Conservation (phyloP, 2,797 vertebrate genomes). For the Rhabdophis nuchalis region DNA sequence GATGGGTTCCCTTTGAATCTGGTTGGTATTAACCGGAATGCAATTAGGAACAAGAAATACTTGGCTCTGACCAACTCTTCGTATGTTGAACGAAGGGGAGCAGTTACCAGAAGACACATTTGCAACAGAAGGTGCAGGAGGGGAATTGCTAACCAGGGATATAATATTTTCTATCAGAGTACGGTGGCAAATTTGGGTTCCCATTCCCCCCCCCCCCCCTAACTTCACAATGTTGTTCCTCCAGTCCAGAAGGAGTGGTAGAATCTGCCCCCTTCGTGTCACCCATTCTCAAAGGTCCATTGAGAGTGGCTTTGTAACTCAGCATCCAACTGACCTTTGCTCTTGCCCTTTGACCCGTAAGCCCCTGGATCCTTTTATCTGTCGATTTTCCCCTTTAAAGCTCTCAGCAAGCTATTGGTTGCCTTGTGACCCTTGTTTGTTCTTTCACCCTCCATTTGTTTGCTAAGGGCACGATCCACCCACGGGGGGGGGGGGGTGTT, state of each 20-base stretch:
- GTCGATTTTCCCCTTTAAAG: background rate
- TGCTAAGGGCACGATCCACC: background rate
- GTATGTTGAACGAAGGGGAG: background rate
- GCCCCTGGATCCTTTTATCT: background rate
- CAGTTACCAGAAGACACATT: background rate
- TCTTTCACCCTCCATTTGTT: background rate
- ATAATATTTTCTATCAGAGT: background rate
- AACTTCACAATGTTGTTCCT: too few species aligned
- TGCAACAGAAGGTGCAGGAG: background rate
- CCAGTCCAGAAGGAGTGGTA: background rate
- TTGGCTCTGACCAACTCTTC: too few species aligned
- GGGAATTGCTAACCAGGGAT: background rate
- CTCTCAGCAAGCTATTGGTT: background rate
- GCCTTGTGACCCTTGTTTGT: background rate
- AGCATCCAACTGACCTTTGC: background rate
- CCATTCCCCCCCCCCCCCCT: too few species aligned
- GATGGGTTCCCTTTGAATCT: background rate
- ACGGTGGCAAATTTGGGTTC: background rate
- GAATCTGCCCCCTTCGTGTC: background rate
- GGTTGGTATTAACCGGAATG: background rate
- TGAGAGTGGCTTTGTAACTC: background rate
- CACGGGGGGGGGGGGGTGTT: rapidly evolving
- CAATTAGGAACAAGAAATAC: too few species aligned
- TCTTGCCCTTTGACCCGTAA: background rate
- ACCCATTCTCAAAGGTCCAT: background rate